These are phyloP conservation scores for Mythimna pallens DNA, from an alignment of 2,888 invertebrate species.

Conservation along the genomic window DNA sequence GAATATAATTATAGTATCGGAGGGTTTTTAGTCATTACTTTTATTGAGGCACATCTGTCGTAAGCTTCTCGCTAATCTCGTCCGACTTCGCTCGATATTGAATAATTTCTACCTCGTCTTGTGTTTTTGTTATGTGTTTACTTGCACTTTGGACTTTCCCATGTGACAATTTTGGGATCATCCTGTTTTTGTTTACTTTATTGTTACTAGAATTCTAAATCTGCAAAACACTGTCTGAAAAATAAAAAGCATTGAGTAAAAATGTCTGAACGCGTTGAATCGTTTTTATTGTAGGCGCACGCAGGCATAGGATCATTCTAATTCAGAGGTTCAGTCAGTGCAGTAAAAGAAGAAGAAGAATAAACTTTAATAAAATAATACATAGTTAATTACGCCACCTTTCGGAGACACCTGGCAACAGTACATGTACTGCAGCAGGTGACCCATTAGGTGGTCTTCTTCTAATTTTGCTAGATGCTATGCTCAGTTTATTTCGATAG, in stretches of 20 bases:
- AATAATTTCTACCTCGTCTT: neutral
- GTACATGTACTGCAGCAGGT: too few species aligned
- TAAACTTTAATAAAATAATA: too few species aligned
- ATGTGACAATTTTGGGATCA: slow-evolving; percentile 7
- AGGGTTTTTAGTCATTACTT: slow-evolving; percentile 9
- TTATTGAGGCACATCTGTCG: slow-evolving; percentile 14
- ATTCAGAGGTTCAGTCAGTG: too few species aligned
- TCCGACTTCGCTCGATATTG: neutral
- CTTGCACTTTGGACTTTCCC: slow-evolving; percentile 5
- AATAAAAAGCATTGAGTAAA: neutral
- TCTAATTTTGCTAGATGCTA: too few species aligned
- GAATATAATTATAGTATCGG: slow-evolving; percentile 43
- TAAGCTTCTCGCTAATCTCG: neutral
- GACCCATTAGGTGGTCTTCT: too few species aligned
- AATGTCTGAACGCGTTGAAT: too few species aligned
- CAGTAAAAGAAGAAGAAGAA: too few species aligned
- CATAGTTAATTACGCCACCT: too few species aligned
- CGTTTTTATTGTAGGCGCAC: neutral
- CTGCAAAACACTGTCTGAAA: neutral
- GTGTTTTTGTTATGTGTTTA: slow-evolving; percentile 11
- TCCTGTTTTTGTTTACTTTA: slow-evolving; percentile 31
- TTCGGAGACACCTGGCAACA: too few species aligned
- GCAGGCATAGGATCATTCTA: neutral
- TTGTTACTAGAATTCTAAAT: neutral
- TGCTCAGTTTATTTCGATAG: too few species aligned